Conservation (phyloP, 2,113 vertebrate species). For the Eira barbara region DNA sequence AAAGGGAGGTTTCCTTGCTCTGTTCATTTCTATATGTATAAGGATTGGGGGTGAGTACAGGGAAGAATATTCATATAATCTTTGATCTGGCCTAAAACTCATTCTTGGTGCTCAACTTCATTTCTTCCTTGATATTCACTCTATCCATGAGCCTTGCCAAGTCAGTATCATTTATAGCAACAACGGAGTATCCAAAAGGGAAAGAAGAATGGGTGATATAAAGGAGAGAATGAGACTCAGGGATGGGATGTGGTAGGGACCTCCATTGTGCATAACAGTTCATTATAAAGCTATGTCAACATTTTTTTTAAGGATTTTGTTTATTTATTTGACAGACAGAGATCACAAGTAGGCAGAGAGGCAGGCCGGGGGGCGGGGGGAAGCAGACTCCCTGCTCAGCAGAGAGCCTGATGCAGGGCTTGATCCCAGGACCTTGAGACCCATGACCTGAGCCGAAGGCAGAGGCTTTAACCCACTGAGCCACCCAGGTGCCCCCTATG, state of each 20-base stretch:
- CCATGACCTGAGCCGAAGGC: too few relatives aligned
- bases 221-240: neutral
- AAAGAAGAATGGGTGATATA: neutral
- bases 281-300: neutral
- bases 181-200: neutral
- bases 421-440: too few relatives aligned
- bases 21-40: neutral
- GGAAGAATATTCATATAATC: neutral
- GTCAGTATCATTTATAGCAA: neutral
- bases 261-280: neutral
- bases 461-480: too few relatives aligned
- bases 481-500: too few relatives aligned
- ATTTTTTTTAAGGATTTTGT: neutral
- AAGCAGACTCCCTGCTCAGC: too few relatives aligned
- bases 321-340: too few relatives aligned
- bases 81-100: neutral
- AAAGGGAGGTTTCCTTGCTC: neutral
- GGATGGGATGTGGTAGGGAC: too few relatives aligned
- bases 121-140: neutral
- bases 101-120: neutral
- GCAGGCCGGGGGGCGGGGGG: too few relatives aligned
- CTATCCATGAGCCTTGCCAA: neutral
- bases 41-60: accelerated
- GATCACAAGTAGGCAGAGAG: too few relatives aligned
- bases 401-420: too few relatives aligned